phyloP scores from a whole-genome alignment of 2,113 vertebrate species.

The Gila orcuttii region DNA sequence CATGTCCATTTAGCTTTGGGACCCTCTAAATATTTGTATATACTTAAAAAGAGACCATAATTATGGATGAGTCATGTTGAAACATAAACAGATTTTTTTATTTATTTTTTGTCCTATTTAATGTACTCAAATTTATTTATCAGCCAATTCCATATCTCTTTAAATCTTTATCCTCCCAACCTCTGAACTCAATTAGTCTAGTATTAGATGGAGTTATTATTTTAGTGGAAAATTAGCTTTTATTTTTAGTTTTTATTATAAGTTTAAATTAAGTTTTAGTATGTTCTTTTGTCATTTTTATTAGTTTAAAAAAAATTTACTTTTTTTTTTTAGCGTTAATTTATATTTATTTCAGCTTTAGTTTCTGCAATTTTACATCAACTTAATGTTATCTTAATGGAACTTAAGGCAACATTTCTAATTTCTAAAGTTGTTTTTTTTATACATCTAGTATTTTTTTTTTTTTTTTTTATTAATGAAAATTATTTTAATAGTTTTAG shows the following conservation, averaged over 20 bases:
- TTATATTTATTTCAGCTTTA: background rate
- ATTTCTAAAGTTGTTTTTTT: background rate
- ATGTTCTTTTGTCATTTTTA: background rate
- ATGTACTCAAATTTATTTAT: background rate
- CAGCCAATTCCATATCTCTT: background rate
- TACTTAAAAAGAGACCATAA: background rate
- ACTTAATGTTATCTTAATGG: no score
- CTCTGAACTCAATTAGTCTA: no score
- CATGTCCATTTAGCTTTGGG: background rate
- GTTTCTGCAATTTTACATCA: no score
- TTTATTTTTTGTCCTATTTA: background rate
- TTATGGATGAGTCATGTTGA: background rate
- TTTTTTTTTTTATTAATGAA: background rate
- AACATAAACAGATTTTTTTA: background rate
- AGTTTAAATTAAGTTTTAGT: background rate
- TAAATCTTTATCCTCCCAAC: background rate
- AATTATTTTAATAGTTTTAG: background rate
- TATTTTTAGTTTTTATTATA: background rate
- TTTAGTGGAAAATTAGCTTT: no score
- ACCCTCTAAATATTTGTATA: background rate
- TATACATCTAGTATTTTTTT: background rate
- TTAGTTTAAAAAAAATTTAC: background rate
- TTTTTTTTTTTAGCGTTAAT: background rate
- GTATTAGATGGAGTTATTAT: no score
- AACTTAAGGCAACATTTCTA: no score